phyloP scores from a whole-genome alignment of 53 echinoderm and acorn worm species.

The Antedon mediterranea region DNA sequence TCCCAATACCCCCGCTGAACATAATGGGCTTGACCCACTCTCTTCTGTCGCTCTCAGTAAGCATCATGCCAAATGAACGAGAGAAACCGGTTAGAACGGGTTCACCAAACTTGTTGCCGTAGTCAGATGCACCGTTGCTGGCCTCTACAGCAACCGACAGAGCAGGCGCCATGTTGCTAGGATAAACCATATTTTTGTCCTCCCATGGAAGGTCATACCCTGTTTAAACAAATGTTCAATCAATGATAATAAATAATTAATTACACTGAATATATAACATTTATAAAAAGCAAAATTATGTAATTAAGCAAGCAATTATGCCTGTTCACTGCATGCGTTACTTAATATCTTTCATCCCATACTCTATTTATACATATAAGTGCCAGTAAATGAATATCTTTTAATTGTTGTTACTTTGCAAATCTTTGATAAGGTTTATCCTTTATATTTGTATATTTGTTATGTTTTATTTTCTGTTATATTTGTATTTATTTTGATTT shows the following conservation, averaged over 20 bases:
- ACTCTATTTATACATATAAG: too few relatives aligned
- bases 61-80: slow-evolving; percentile 84
- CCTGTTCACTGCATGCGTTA: too few relatives aligned
- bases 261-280: too few relatives aligned
- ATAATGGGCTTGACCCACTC: slow-evolving; percentile 99
- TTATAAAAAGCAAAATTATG: too few relatives aligned
- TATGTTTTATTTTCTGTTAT: too few relatives aligned
- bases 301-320: too few relatives aligned
- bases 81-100: slow-evolving; percentile 91
- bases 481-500: too few relatives aligned
- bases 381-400: too few relatives aligned
- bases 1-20: slow-evolving; percentile 90
- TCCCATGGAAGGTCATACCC: slow-evolving; percentile 92
- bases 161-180: slow-evolving; percentile 62
- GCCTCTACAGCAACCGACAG: slow-evolving; percentile 70
- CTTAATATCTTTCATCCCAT: too few relatives aligned
- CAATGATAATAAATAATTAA: not conserved
- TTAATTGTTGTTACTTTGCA: too few relatives aligned
- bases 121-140: slow-evolving; percentile 91
- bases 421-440: too few relatives aligned
- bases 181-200: slow-evolving; percentile 42
- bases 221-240: slow-evolving; percentile 9
- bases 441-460: too few relatives aligned
- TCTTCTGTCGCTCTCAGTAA: slow-evolving; percentile 48
- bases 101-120: slow-evolving; percentile 95